Evolutionary conservation across 2,113 vertebrate species (phyloP).

Genomic region (Hypomesus transpacificus): DNA sequence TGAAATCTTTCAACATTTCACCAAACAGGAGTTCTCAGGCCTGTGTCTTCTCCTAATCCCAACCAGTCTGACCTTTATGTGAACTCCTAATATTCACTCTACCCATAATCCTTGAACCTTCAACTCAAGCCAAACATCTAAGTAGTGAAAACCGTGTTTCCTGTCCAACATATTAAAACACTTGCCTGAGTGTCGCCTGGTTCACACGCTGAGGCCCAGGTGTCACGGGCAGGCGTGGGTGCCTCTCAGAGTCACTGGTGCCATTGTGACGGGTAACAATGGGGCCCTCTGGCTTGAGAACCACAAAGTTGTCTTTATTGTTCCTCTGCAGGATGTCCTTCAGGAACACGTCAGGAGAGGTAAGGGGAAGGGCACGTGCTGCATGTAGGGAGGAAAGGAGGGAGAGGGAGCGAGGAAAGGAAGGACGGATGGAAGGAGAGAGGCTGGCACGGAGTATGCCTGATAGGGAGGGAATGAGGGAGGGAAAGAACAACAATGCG

Average conservation of each 20-base stretch:
- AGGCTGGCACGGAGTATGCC: not conserved
- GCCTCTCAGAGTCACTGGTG: not conserved
- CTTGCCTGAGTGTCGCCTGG: not conserved
- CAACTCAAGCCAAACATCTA: not conserved
- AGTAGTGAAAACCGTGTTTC: too few relatives aligned
- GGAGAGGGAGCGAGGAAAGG: not conserved
- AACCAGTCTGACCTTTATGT: too few relatives aligned
- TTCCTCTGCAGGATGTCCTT: constrained; percentile 67
- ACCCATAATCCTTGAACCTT: too few relatives aligned
- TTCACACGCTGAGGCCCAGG: constrained; percentile 15
- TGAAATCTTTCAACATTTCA: too few relatives aligned
- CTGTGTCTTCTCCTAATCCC: too few relatives aligned
- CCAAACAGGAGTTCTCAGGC: too few relatives aligned
- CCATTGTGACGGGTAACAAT: constrained; percentile 10
- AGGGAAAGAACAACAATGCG: not conserved
- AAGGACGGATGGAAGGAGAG: not conserved
- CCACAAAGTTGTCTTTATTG: constrained; percentile 55
- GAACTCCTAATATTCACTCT: too few relatives aligned
- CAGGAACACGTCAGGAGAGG: constrained; percentile 44
- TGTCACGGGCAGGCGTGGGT: constrained; percentile 16
- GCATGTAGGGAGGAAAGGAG: not conserved
- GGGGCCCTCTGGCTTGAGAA: constrained; percentile 52
- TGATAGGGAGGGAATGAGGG: not conserved
- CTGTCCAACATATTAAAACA: too few relatives aligned
- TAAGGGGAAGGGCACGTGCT: constrained; percentile 30